Evolutionary conservation across 2,888 invertebrate species (phyloP), one percentile per base, ranked within the genome.

Genomic region (Fragum fragum): DNA sequence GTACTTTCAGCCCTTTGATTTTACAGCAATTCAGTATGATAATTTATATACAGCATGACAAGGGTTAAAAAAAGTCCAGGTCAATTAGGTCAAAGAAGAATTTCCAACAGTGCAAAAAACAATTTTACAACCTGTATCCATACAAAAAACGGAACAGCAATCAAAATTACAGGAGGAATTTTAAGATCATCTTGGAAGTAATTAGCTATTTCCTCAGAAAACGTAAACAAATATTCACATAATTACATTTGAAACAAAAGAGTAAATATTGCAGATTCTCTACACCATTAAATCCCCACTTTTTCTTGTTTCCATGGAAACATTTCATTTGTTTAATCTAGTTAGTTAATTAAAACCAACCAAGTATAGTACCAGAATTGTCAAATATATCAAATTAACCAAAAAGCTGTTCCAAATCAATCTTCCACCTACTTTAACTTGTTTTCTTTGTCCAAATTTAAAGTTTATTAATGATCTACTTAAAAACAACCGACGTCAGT

Each of bases 381-480:
- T 66, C 66, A 66, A 66, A 42, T 66, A 66, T 42, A 66, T 66
- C 66, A 36, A 66, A 66, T 66, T 66, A 42, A 42, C 42, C 3
- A 66, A 23, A 66, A 23, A 42, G 42, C 32, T 26, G 14, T 61
- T 28, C 61, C 6, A 61, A 32, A 61, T 61, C 61, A 61, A 61
- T 61, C 61, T 61, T 18, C 57, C 21, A 11, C 28, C 26, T 57
- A 57, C 26, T 57, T 57, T 57, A 26, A 57, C 26, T 57, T 57
- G 57, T 57, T 57, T 57, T 26, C 61, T 23, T 1, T 26, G 57
- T n/a, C 11, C 21, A 14, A 57, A 57, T 57, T 21, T 26, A 57
- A 26, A 26, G 57, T 57, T 57, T 57, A 18, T 61, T 61, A 32
- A 61, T 32, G 61, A 61, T 29, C 32, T 32, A 61, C 61, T 18